Conservation (phyloP, 1,140 invertebrate genomes). For the Drosophila ambigua region DNA sequence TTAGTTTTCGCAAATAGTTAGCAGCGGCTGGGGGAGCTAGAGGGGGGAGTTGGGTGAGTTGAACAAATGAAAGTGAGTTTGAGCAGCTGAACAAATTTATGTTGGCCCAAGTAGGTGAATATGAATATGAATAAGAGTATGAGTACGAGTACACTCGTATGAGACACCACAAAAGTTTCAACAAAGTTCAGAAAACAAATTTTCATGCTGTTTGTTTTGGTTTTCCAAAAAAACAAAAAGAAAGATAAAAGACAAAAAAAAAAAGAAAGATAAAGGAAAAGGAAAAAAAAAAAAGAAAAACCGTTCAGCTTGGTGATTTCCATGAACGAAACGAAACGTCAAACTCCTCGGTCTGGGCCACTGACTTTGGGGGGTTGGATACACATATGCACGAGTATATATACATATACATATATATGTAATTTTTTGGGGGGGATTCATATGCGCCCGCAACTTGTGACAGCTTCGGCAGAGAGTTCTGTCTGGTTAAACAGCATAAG, state of each 20-base stretch:
- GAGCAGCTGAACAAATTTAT: slow-evolving; percentile 57
- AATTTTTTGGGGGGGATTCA: slow-evolving; percentile 24
- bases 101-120: slow-evolving; percentile 15
- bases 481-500: slow-evolving; percentile 68
- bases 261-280: slow-evolving; percentile 32
- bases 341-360: slow-evolving; percentile 64
- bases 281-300: slow-evolving; percentile 27
- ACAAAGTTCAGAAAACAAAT: slow-evolving; percentile 72
- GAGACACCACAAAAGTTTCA: slow-evolving; percentile 51
- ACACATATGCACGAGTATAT: neutral
- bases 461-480: slow-evolving; percentile 42
- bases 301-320: slow-evolving; percentile 77
- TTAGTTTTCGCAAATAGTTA: slow-evolving; percentile 49
- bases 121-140: slow-evolving; percentile 21
- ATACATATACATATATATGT: neutral
- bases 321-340: slow-evolving; percentile 70
- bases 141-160: neutral
- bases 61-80: slow-evolving; percentile 67
- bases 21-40: too few species aligned
- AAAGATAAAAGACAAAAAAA: slow-evolving; percentile 24
- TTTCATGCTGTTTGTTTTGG: slow-evolving; percentile 71
- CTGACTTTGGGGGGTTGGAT: slow-evolving; percentile 45
- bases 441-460: slow-evolving; percentile 35
- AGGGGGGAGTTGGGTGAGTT: slow-evolving; percentile 28
- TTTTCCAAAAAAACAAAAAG: slow-evolving; percentile 55